Percentiles rank a stretch among this genome's conserved stretches.
Evolutionary conservation across 1,140 invertebrate species (phyloP).

Genomic region (Cardiocondyla obscurior): DNA sequence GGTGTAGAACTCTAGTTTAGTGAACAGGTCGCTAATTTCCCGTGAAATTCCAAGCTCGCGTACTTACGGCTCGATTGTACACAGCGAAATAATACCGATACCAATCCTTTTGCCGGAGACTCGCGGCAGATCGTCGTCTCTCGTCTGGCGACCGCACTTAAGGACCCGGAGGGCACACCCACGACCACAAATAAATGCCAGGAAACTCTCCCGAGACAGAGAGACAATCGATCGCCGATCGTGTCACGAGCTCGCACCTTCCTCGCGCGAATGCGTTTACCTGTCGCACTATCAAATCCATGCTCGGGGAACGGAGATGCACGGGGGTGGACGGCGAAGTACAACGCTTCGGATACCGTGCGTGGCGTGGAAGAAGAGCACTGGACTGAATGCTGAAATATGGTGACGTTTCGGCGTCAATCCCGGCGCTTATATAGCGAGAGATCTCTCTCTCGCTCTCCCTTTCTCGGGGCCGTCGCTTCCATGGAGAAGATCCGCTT

Average conservation of each 20-base stretch:
- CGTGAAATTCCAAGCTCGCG: too few species aligned
- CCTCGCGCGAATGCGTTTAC: conserved; percentile 69
- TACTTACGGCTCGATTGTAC: neutral
- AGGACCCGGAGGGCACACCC: neutral
- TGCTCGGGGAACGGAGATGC: conserved; percentile 56
- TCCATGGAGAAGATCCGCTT: conserved; percentile 63
- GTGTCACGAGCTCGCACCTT: neutral
- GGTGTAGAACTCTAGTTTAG: too few species aligned
- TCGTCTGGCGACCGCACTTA: neutral
- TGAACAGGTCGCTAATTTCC: too few species aligned
- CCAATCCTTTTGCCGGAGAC: neutral
- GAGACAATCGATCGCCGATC: neutral
- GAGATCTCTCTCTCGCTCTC: conserved; percentile 33
- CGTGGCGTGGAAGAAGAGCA: conserved; percentile 52
- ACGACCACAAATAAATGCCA: neutral
- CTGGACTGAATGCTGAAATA: conserved; percentile 74
- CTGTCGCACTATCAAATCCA: conserved; percentile 77
- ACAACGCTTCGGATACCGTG: conserved; percentile 16
- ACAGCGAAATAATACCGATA: neutral
- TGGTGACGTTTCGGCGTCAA: conserved; percentile 67
- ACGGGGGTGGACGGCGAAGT: neutral
- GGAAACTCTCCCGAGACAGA: neutral
- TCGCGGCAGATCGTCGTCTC: neutral
- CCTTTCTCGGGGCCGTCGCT: conserved; percentile 52
- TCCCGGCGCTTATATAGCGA: conserved; percentile 75